Evolutionary conservation across 2,797 vertebrate genomes (phyloP), one percentile per base, ranked within the genome.

Genomic region (Hydrocynus forskahlii): DNA sequence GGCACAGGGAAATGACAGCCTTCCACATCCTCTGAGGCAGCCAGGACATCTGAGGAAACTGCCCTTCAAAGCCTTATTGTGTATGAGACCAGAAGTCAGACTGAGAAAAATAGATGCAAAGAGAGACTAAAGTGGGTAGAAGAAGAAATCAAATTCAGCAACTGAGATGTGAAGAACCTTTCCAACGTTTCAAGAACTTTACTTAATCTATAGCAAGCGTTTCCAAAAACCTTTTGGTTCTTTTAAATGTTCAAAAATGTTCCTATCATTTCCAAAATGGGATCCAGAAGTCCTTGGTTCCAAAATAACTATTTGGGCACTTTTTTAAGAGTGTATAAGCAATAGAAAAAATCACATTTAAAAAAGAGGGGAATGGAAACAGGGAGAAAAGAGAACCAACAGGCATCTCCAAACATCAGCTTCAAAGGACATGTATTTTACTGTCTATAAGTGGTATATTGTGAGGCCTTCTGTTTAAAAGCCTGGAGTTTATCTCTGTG

Each of bases 1-100:
- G 21, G 35, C 19, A 0, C 7, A 55, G 86, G 84, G 76, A 85
- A 85, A 86, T 86, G 73, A 87, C 78, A 78, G 81, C 81, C 86
- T 86, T 82, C 64, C 76, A 80, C 78, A 85, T 87, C 83, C 83
- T 52, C 68, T 76, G 38, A 68, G 71, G 79, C 40, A 40, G 75
- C 73, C 16, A 67, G 59, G 77, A 83, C 81, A 86, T 79, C 82
- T 82, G 84, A 82, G 79, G 64, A 88, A 83, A 79, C 48, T 45
- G 45, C 66, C 81, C 71, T 75, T 87, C 76, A 86, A 82, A 48
- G 80, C 57, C 25, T 16, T 48, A 50, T 75, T 82, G 71, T 68
- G 70, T 84, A 80, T 55, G 50, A 80, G 72, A 64, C n/a, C 14
- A 48, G 12, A 68, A 50, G n/a, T 52, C 57, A 76, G 66, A 81